Percentiles rank a stretch among this genome's conserved stretches.
These are phyloP conservation scores for Nasonia oneida DNA, from an alignment of 2,888 invertebrate species.

Conservation along the genomic window DNA sequence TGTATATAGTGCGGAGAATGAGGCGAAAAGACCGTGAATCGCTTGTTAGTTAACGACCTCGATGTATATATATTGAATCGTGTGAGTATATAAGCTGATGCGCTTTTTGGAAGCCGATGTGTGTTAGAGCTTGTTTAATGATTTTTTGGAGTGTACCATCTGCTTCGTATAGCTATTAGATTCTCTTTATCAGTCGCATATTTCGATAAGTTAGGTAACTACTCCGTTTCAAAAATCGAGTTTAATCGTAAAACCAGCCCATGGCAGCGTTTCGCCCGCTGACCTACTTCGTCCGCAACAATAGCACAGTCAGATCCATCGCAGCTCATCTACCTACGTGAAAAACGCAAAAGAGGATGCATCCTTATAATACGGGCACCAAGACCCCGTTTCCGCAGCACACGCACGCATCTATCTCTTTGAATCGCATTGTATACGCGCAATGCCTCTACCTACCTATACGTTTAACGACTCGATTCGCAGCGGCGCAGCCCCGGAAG, in stretches of 20 bases:
- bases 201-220: too few species aligned
- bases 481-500: conserved; percentile 66
- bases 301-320: background rate
- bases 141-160: background rate
- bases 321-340: background rate
- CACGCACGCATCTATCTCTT: background rate
- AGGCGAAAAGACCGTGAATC: conserved; percentile 52
- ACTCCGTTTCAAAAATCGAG: background rate
- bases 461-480: conserved; percentile 28
- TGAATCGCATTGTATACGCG: background rate
- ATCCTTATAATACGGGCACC: background rate
- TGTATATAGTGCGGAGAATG: conserved; percentile 5
- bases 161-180: background rate
- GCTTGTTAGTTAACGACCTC: conserved; percentile 62
- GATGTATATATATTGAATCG: conserved; percentile 35
- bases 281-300: background rate
- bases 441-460: background rate
- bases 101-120: background rate
- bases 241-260: background rate
- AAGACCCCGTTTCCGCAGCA: conserved; percentile 8
- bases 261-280: background rate
- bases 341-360: background rate
- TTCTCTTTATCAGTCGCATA: background rate
- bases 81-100: conserved; percentile 31
- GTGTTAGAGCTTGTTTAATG: background rate